Evolutionary conservation across 2,113 vertebrate species (phyloP).

Genomic region (Macroglossus sobrinus): DNA sequence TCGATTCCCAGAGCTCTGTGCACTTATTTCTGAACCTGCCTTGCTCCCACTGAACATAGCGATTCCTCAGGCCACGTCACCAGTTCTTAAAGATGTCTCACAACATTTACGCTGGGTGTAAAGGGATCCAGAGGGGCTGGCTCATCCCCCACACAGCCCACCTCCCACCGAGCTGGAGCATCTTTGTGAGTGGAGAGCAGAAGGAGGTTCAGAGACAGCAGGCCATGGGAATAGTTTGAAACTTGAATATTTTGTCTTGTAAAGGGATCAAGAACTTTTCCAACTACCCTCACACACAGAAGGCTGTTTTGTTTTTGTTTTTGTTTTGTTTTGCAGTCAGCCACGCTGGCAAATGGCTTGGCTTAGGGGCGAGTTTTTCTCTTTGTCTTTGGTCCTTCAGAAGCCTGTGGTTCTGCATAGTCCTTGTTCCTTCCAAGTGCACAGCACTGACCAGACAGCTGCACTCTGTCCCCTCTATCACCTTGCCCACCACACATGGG

Average conservation of each 20-base stretch:
- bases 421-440: background rate
- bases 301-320: background rate
- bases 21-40: slow-evolving; percentile 73
- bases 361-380: slow-evolving; percentile 43
- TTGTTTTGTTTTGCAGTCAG: background rate
- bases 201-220: slow-evolving; percentile 64
- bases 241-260: slow-evolving; percentile 74
- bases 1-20: slow-evolving; percentile 72
- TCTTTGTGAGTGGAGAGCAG: slow-evolving; percentile 48
- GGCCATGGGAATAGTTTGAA: slow-evolving; percentile 50
- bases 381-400: slow-evolving; percentile 8
- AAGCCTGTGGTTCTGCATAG: background rate
- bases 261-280: slow-evolving; percentile 53
- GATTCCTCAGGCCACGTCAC: slow-evolving; percentile 59
- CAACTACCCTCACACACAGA: slow-evolving; percentile 30
- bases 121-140: slow-evolving; percentile 54
- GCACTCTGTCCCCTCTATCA: background rate
- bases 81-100: slow-evolving; percentile 44
- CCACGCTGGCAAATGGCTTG: slow-evolving; percentile 23
- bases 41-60: slow-evolving; percentile 62
- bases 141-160: background rate
- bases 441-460: background rate
- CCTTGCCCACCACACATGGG: background rate
- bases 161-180: slow-evolving; percentile 47
- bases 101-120: slow-evolving; percentile 23